Evolutionary conservation across 2,113 vertebrate species (phyloP), one percentile per base, ranked within the genome.

Genomic region (Noturus placidus): DNA sequence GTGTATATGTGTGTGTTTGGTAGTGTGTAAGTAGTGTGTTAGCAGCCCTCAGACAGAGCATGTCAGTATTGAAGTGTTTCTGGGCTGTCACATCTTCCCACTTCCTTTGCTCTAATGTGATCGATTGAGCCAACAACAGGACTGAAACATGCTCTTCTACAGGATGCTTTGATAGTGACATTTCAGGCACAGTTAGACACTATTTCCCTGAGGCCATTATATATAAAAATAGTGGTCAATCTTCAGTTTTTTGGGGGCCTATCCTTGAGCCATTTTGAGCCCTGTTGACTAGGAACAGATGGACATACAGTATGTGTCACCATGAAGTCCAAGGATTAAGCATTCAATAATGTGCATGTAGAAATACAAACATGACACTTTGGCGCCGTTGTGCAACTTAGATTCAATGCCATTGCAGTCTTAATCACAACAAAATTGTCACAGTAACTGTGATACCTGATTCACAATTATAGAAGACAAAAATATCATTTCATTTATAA

Each of bases 1-100:
- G 87, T 82, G 50, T 35, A 42, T 83, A 65, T 83, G 69, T 86
- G 19, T 81, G 19, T 83, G 38, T 52, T 80, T 88, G 33, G 42
- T 54, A 57, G 33, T 50, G 74, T 94, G 92, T 82, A 91, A 90
- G 88, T 89, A 90, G 90, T 92, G 91, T 88, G 92, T 91, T 92
- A 82, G 85, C 83, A 93, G 93, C 93, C 90, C 90, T 92, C 80
- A 88, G 91, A 88, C 89, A 82, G 91, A 90, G 87, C 87, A 91
- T 91, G 93, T 91, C 92, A 92, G 91, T 93, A 92, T 93, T 93
- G 92, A 94, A 95, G 94, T 93, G 92, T 92, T 94, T 92, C 92
- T 92, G 88, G 74, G 59, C 93, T 93, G 92, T 94, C 93, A 93
- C 91, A 92, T 93, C 91, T 90, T 72, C 67, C 88, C 91, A 91